These are phyloP conservation scores for Epizoanthus illoricatus DNA, from an alignment of 92 coral and sea anemone genomes.

Conservation along the genomic window DNA sequence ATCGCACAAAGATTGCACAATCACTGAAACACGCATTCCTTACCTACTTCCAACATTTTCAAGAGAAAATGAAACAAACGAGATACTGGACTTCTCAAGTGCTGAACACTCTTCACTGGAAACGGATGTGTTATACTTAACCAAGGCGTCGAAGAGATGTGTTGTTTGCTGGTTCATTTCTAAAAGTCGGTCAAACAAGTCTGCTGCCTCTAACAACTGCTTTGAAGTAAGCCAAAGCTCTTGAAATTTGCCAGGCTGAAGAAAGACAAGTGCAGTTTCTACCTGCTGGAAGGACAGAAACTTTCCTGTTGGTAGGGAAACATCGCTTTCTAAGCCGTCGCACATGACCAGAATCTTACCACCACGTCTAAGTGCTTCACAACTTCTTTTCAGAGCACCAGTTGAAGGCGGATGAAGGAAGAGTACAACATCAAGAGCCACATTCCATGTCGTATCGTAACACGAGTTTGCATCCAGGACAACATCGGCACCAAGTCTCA, in stretches of 20 bases:
- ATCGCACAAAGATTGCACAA: no score
- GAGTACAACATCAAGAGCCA: slow-evolving; percentile 36
- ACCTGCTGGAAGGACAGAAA: slow-evolving; percentile 42
- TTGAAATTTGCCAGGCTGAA: slow-evolving; percentile 26
- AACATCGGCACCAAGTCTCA: slow-evolving; percentile 6
- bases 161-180: slow-evolving; percentile 36
- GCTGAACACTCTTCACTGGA: neutral
- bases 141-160: slow-evolving; percentile 32
- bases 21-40: no score
- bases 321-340: slow-evolving; percentile 23
- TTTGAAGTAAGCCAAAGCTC: slow-evolving; percentile 36
- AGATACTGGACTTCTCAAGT: neutral
- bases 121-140: slow-evolving; percentile 12
- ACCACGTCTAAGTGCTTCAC: slow-evolving; percentile 41
- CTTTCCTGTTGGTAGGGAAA: slow-evolving; percentile 37
- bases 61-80: no score
- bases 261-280: slow-evolving; percentile 31
- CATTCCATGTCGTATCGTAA: neutral
- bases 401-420: slow-evolving; percentile 39
- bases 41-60: no score
- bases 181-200: slow-evolving; percentile 31
- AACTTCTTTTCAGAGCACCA: slow-evolving; percentile 25
- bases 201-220: slow-evolving; percentile 29
- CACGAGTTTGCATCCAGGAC: slow-evolving; percentile 1
- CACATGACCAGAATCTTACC: slow-evolving; percentile 52